phyloP scores from a whole-genome alignment of 2,113 vertebrate genomes.

The Colinus virginianus region DNA sequence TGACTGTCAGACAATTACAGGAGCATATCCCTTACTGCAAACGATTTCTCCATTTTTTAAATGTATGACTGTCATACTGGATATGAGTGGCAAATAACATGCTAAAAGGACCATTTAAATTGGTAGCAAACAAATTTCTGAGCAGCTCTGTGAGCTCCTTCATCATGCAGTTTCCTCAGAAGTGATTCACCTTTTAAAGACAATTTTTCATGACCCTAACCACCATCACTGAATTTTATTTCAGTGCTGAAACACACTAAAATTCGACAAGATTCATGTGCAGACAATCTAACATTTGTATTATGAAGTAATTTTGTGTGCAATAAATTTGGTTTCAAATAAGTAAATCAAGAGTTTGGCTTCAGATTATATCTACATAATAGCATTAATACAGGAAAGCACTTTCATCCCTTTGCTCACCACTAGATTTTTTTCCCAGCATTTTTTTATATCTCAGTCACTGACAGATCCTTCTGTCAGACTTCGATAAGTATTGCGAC shows the following conservation, averaged over 20 bases:
- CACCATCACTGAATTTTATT: not conserved
- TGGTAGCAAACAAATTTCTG: not conserved
- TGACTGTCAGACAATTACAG: not conserved
- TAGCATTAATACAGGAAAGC: not conserved
- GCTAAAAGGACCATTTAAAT: not conserved
- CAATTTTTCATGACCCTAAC: not conserved
- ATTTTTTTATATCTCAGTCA: not conserved
- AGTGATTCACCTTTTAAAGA: not conserved
- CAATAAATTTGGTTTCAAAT: not conserved
- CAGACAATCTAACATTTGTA: not conserved
- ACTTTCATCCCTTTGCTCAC: not conserved
- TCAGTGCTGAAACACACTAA: not conserved
- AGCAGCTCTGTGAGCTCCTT: not conserved
- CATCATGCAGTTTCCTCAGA: not conserved
- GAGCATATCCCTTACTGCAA: not conserved
- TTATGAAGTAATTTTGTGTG: not conserved
- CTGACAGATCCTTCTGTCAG: not conserved
- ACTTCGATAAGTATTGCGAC: not conserved
- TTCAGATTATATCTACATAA: not conserved
- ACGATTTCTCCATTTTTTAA: not conserved
- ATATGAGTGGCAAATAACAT: not conserved
- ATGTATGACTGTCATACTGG: accelerated
- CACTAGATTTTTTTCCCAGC: not conserved
- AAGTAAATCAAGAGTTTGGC: not conserved
- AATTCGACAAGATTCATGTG: not conserved